A percentile compares a stretch with the other conserved stretches of the same genome.
Conservation (phyloP, 1,140 invertebrate species). For the Mycetomoellerius zeteki region DNA sequence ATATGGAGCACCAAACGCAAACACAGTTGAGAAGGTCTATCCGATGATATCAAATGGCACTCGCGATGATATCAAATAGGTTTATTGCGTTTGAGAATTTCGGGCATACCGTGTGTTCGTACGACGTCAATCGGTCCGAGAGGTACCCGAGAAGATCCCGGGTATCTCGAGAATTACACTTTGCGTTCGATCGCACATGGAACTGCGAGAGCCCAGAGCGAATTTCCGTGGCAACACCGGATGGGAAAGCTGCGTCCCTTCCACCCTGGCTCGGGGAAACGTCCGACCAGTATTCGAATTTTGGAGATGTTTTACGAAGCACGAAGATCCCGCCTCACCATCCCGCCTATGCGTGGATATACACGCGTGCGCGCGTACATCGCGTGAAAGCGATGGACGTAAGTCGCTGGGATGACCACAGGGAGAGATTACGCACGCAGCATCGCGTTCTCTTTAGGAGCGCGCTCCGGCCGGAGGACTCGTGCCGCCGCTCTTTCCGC, state of each 20-base stretch:
- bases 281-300: neutral
- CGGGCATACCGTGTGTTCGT: neutral
- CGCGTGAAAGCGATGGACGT: slow-evolving; percentile 12
- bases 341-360: slow-evolving; percentile 21
- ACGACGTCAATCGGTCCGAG: neutral
- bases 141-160: neutral
- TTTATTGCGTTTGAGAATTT: slow-evolving; percentile 35
- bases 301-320: neutral
- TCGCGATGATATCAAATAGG: neutral
- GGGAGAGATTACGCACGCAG: slow-evolving; percentile 30
- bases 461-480: slow-evolving; percentile 1
- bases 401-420: neutral
- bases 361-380: slow-evolving; percentile 48
- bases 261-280: neutral
- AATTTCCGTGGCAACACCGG: neutral
- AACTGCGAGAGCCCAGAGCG: neutral
- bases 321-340: neutral
- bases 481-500: slow-evolving; percentile 43
- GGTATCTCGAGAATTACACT: neutral
- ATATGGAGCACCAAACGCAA: neutral
- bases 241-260: neutral
- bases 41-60: neutral
- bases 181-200: slow-evolving; percentile 18
- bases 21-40: neutral
- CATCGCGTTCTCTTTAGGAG: slow-evolving; percentile 2